Base-by-base conservation (phyloP, 2,888 invertebrate species). In the Diploptera punctata region DNA sequence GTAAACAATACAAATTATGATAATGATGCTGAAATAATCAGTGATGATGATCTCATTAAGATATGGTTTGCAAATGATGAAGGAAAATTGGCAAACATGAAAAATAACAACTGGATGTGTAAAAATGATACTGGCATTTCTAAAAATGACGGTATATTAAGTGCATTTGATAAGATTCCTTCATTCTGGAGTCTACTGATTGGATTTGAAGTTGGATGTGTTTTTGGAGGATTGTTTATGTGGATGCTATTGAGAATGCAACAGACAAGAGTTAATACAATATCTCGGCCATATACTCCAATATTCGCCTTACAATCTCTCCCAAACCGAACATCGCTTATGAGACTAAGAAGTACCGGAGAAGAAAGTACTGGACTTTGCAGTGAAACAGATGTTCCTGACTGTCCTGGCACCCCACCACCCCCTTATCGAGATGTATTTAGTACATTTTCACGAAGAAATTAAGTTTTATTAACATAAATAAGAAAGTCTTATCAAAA, bases 1-100 rank as follows among this genome's bases (percentile, higher is more conserved):
- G 84, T 85, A 29, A 82, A n/a, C n/a, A n/a, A 82, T 49, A 31
- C 65, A 26, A 79, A 80, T 26, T 79, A 79, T 70, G 81, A 73
- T 47, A 47, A 60, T 29, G 78, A 80, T 29, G 79, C 79, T 71
- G 81, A 73, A 18, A 47, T 52, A 10, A 57, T 62, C 44, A 57
- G 57, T 26, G 62, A 68, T 18, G 68, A 72, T 1, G 49, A 70
- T 16, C 18, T 72, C 19, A 26, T 47, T 3, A 47, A 29, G 9
- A 19, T 43, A n/a, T 73, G 73, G 73, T 67, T 29, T 31, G 16
- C 26, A 33, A 16, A 2, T 29, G 26, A 47, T 0, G 18, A 62
- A 13, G 44, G 43, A 24, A 69, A 71, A 24, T 60, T 72, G 49
- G 74, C 65, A 62, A 77, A 5, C 74, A 77, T 3, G 21, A 71